A percentile compares a stretch with the other conserved stretches of the same genome.
Evolutionary conservation across 2,113 vertebrate genomes (phyloP).

Genomic region (Pseudorectes ferrugineus): DNA sequence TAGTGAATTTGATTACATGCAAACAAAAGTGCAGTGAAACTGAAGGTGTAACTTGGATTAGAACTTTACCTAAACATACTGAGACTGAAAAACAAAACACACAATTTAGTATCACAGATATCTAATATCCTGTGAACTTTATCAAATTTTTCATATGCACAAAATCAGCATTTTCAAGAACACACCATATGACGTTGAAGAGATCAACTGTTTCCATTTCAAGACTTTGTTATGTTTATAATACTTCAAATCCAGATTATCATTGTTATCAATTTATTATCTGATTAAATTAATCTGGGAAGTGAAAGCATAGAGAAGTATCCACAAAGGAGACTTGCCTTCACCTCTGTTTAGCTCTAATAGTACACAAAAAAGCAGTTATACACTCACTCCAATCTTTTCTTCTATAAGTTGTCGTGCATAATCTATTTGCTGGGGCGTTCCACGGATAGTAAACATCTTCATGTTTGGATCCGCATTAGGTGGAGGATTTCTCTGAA

Average conservation of each 20-base stretch:
- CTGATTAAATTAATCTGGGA: background rate
- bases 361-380: background rate
- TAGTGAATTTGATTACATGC: background rate
- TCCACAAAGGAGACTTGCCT: background rate
- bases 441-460: constrained; percentile 94
- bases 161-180: background rate
- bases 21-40: background rate
- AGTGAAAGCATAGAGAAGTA: background rate
- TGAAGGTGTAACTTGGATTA: background rate
- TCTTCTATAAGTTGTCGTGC: constrained; percentile 97
- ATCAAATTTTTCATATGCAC: accelerated
- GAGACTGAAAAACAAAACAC: background rate
- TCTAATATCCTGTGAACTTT: background rate
- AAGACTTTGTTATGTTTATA: background rate
- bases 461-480: constrained; percentile 96
- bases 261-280: background rate
- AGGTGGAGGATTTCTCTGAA: constrained; percentile 95
- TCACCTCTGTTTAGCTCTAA: background rate
- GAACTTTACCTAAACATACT: background rate
- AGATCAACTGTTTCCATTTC: background rate
- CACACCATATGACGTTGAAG: accelerated
- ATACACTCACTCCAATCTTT: constrained; percentile 90
- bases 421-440: constrained; percentile 96
- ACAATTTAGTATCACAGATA: background rate
- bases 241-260: background rate